Conservation (phyloP, 2,797 vertebrate genomes). For the Lophius americanus region DNA sequence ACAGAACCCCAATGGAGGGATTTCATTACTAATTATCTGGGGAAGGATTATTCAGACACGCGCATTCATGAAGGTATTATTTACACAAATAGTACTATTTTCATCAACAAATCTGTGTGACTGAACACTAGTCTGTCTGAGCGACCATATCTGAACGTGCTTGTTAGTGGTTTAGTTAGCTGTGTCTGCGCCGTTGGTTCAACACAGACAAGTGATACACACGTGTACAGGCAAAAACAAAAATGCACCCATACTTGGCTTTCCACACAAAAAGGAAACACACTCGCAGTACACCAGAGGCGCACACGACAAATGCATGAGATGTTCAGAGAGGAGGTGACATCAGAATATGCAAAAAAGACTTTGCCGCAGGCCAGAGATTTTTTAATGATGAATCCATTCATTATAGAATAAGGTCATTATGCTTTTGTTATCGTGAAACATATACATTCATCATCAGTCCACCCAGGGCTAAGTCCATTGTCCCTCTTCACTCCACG, state of each 20-base stretch:
- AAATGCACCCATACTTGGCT: conserved; percentile 14
- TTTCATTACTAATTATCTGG: conserved; percentile 41
- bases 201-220: conserved; percentile 37
- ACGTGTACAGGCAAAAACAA: conserved; percentile 37
- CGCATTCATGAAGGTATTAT: conserved; percentile 45
- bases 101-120: conserved; percentile 67
- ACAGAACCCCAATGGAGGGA: conserved; percentile 8
- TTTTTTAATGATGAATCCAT: conserved; percentile 97
- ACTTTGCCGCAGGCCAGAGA: conserved; percentile 92
- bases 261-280: conserved; percentile 25
- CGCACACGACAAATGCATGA: conserved; percentile 55
- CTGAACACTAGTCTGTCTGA: conserved; percentile 31
- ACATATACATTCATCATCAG: conserved; percentile 81
- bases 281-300: conserved; percentile 48
- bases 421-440: conserved; percentile 80
- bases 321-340: conserved; percentile 86
- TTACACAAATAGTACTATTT: conserved; percentile 56
- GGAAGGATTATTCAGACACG: conserved; percentile 31
- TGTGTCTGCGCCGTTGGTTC: conserved; percentile 34
- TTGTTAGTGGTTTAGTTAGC: conserved; percentile 44
- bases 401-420: conserved; percentile 81
- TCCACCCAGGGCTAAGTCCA: conserved; percentile 69
- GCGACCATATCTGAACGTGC: conserved; percentile 40
- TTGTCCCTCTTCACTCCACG: conserved; percentile 68
- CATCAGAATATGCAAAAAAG: conserved; percentile 98